These are phyloP conservation scores for Euborellia annulipes DNA, from an alignment of 1,140 invertebrate genomes.

Conservation along the genomic window DNA sequence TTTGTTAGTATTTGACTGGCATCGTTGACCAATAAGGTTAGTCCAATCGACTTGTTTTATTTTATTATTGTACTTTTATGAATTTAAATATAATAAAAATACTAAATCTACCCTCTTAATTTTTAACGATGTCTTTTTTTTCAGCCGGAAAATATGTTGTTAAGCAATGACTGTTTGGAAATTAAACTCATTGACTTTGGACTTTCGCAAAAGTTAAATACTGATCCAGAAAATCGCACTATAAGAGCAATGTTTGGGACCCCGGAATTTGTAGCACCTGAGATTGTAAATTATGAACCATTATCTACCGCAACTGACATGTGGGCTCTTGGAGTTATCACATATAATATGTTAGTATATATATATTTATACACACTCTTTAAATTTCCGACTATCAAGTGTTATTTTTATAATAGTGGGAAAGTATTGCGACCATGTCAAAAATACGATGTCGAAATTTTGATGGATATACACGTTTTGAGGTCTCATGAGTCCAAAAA, in stretches of 20 bases:
- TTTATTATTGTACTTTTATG: not conserved
- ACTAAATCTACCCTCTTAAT: not conserved
- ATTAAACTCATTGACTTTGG: conserved; percentile 53
- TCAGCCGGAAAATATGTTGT: conserved; percentile 49
- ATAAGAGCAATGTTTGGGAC: conserved; percentile 38
- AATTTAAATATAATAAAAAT: too few relatives aligned
- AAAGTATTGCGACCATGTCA: too few relatives aligned
- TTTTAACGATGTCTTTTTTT: conserved; percentile 24
- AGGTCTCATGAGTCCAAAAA: too few relatives aligned
- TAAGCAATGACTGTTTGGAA: conserved; percentile 16
- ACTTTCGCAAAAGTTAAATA: conserved; percentile 37
- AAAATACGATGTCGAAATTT: too few relatives aligned
- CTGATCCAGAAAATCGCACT: conserved; percentile 26
- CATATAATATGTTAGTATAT: conserved; percentile 37
- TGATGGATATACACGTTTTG: too few relatives aligned
- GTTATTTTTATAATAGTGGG: not conserved
- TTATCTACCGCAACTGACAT: conserved; percentile 47
- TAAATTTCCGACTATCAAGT: not conserved
- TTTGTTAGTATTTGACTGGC: too few relatives aligned
- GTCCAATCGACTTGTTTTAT: too few relatives aligned
- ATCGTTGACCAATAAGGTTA: too few relatives aligned
- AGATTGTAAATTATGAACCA: conserved; percentile 53
- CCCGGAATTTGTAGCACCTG: conserved; percentile 45
- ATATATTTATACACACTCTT: too few relatives aligned
- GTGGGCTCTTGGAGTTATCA: conserved; percentile 51